A percentile compares a stretch with the other conserved stretches of the same genome.
Conservation (phyloP, 2,888 invertebrate species). For the Deilephila elpenor region DNA sequence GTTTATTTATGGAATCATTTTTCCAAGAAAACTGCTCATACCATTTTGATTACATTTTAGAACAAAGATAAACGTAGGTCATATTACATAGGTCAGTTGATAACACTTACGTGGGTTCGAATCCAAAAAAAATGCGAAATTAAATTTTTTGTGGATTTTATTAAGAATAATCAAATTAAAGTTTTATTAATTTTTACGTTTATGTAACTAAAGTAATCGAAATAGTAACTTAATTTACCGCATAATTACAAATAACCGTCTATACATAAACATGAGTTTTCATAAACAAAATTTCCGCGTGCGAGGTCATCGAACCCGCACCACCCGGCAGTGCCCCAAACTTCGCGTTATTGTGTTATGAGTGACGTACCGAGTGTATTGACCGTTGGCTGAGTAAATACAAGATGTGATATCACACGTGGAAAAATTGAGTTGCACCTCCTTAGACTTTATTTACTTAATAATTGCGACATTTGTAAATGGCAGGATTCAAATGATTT, state of each 20-base stretch:
- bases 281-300: slow-evolving; percentile 42
- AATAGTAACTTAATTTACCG: background rate
- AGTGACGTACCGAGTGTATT: slow-evolving; percentile 32
- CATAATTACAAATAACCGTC: slow-evolving; percentile 5
- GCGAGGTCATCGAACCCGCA: slow-evolving; percentile 37
- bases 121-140: too few relatives aligned
- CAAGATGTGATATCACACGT: background rate
- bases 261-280: slow-evolving; percentile 35
- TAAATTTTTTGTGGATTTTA: too few relatives aligned
- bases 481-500: background rate
- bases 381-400: slow-evolving; percentile 29
- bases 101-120: too few relatives aligned
- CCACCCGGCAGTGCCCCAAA: slow-evolving; percentile 38
- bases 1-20: too few relatives aligned
- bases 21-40: too few relatives aligned
- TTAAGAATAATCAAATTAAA: too few relatives aligned
- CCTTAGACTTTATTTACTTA: background rate
- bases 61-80: too few relatives aligned
- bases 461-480: background rate
- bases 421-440: background rate
- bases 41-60: too few relatives aligned
- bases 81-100: too few relatives aligned
- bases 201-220: too few relatives aligned
- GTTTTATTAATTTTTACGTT: too few relatives aligned
- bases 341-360: slow-evolving; percentile 35